These are phyloP conservation scores for Parambassis ranga DNA, from an alignment of 2,797 vertebrate species.

Conservation along the genomic window DNA sequence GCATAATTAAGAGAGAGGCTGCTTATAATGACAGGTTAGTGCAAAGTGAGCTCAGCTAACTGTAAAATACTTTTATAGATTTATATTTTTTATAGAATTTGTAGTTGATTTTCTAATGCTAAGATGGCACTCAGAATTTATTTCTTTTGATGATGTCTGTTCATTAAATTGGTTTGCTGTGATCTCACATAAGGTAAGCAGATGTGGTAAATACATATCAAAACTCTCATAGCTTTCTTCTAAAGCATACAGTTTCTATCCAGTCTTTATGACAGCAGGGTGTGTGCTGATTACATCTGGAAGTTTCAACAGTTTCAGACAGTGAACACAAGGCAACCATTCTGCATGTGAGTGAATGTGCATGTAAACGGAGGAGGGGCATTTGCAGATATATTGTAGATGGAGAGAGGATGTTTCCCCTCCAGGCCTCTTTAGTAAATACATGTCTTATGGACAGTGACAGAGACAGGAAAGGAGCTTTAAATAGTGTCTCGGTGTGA, in stretches of 20 bases:
- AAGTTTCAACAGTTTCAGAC: conserved; percentile 7
- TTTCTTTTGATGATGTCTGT: too few relatives aligned
- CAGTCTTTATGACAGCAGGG: background rate
- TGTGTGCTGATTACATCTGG: conserved; percentile 24
- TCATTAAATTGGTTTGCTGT: too few relatives aligned
- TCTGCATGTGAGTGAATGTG: conserved; percentile 14
- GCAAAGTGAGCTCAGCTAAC: too few relatives aligned
- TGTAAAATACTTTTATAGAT: too few relatives aligned
- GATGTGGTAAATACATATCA: background rate
- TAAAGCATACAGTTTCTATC: background rate
- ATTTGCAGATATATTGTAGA: conserved; percentile 35
- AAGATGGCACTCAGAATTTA: too few relatives aligned
- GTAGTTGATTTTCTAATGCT: too few relatives aligned
- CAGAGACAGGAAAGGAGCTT: conserved; percentile 63
- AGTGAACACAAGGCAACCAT: conserved; percentile 17
- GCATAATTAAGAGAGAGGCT: too few relatives aligned
- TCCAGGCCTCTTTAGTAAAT: conserved; percentile 44
- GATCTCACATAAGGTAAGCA: background rate
- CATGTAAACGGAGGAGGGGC: background rate
- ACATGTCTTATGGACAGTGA: conserved; percentile 34
- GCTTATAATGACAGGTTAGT: too few relatives aligned
- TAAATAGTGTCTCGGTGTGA: conserved; percentile 61
- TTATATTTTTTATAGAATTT: too few relatives aligned
- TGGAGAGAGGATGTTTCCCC: conserved; percentile 43
- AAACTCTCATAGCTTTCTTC: background rate